Conservation (phyloP, 2,113 vertebrate species). For the Xyliphius kryptos region DNA sequence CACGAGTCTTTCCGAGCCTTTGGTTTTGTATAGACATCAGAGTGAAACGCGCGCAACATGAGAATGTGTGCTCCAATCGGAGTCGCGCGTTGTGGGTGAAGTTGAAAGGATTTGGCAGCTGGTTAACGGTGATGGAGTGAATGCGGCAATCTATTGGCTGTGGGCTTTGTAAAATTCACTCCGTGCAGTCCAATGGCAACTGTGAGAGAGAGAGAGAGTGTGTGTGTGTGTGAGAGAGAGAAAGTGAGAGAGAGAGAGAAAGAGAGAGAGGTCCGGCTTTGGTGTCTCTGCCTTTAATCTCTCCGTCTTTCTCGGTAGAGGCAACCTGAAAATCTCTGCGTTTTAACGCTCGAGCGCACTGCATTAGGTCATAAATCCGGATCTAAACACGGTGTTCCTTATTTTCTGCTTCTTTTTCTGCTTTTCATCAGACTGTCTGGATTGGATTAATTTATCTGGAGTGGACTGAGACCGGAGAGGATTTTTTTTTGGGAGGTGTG, state of each 20-base stretch:
- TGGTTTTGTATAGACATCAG: no score
- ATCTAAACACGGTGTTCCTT: no score
- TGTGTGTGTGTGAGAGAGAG: conserved; percentile 12
- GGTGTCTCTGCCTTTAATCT: conserved; percentile 69
- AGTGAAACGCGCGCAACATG: no score
- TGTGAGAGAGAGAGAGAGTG: conserved; percentile 29
- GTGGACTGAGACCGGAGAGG: no score
- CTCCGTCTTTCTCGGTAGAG: conserved; percentile 36
- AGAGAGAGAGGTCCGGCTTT: conserved; percentile 61
- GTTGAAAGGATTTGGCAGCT: conserved; percentile 30
- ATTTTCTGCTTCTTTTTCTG: no score
- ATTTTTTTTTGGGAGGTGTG: no score
- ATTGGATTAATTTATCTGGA: no score
- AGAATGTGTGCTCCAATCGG: no score
- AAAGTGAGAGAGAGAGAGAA: conserved; percentile 14
- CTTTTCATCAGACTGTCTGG: no score
- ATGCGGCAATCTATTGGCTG: conserved; percentile 82
- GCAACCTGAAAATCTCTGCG: conserved; percentile 56
- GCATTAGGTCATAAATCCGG: no score
- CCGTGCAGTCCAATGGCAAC: conserved; percentile 80
- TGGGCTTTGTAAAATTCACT: conserved; percentile 77
- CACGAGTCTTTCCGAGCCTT: no score
- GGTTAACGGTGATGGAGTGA: conserved; percentile 71
- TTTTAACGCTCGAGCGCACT: conserved; percentile 48
- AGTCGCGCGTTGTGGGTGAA: no score